Evolutionary conservation across 2,113 vertebrate species (phyloP).

Genomic region (Caranx ignobilis): DNA sequence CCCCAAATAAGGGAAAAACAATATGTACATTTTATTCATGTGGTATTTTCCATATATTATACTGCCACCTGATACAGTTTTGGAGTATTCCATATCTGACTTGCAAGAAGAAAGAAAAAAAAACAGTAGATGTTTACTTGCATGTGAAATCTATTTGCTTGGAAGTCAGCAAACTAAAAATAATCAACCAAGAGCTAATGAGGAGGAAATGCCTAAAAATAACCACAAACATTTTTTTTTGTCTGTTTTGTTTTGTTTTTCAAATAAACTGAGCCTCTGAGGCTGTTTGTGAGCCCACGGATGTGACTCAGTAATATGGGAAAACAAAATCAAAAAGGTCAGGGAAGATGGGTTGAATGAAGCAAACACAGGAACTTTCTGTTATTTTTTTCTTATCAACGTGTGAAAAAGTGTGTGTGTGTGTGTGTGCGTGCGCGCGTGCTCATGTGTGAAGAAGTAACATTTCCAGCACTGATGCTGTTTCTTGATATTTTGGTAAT

Average conservation of each 20-base stretch:
- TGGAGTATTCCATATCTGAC: neutral
- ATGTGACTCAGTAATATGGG: conserved; percentile 30
- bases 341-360: conserved; percentile 5
- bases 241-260: conserved; percentile 46
- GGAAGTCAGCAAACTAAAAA: conserved; percentile 43
- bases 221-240: conserved; percentile 21
- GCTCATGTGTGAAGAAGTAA: neutral
- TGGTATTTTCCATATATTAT: neutral
- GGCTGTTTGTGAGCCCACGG: conserved; percentile 26
- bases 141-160: conserved; percentile 20
- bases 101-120: conserved; percentile 5
- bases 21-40: neutral
- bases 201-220: conserved; percentile 69
- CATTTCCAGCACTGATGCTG: neutral
- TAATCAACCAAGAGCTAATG: conserved; percentile 55
- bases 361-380: conserved; percentile 27
- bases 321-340: conserved; percentile 27
- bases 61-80: neutral
- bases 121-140: neutral
- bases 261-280: conserved; percentile 28
- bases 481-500: neutral
- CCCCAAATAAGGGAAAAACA: neutral
- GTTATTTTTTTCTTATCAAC: conserved; percentile 10
- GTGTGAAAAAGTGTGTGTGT: neutral
- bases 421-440: neutral